Conservation (phyloP, 2,888 invertebrate genomes). For the Aphrophora alni region DNA sequence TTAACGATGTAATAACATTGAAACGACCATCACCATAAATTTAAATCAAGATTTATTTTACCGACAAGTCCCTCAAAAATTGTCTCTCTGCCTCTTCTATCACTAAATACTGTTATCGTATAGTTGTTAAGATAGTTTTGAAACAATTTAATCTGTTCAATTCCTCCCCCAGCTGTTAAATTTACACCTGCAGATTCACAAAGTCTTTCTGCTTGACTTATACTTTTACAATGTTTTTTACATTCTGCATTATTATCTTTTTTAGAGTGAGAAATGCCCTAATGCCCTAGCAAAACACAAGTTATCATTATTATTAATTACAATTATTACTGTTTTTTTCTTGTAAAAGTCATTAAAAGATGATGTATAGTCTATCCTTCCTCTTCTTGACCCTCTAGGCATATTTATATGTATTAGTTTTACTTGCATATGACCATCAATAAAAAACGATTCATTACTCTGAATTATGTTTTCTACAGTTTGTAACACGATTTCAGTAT, state of each 20-base stretch:
- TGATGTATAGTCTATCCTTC: no score
- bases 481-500: no score
- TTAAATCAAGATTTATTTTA: neutral
- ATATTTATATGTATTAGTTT: neutral
- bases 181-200: neutral
- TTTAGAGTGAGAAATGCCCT: slow-evolving; percentile 35
- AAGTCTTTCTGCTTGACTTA: neutral
- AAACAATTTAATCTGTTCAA: no score
- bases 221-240: neutral
- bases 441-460: no score
- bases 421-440: neutral
- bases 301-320: slow-evolving; percentile 45
- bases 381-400: no score
- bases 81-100: no score
- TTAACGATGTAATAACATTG: neutral
- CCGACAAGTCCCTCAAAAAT: neutral
- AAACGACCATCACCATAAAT: neutral
- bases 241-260: slow-evolving; percentile 30
- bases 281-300: slow-evolving; percentile 36
- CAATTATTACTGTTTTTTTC: slow-evolving; percentile 17
- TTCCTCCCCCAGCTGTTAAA: neutral
- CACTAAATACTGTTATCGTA: no score
- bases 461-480: no score
- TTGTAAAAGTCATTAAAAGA: neutral
- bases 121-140: neutral